phyloP scores from a whole-genome alignment of 2,113 vertebrate species.

The Caranx ignobilis region DNA sequence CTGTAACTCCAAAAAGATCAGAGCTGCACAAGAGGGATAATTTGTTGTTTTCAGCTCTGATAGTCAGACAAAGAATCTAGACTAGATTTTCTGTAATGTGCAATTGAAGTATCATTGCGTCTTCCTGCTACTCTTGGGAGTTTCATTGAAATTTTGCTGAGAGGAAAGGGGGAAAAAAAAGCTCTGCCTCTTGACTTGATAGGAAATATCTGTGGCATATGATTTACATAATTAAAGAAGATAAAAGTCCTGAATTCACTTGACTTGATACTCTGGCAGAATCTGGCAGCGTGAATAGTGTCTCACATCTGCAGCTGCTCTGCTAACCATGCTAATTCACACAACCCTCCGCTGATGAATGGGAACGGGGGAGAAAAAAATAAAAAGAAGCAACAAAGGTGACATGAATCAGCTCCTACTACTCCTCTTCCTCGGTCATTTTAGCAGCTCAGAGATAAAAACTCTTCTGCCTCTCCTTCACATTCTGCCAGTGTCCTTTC shows the following conservation, averaged over 20 bases:
- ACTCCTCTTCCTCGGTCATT: slow-evolving; percentile 47
- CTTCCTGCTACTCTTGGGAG: slow-evolving; percentile 33
- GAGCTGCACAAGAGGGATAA: not conserved
- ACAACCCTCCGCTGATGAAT: slow-evolving; percentile 68
- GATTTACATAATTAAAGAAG: slow-evolving; percentile 82
- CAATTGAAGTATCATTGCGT: slow-evolving; percentile 51
- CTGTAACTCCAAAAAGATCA: not conserved
- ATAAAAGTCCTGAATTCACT: slow-evolving; percentile 79
- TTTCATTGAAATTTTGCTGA: slow-evolving; percentile 55
- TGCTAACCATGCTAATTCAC: slow-evolving; percentile 71
- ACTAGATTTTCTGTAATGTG: slow-evolving; percentile 33
- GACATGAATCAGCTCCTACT: slow-evolving; percentile 60
- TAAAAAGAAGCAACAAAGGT: slow-evolving; percentile 48
- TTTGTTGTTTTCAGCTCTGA: slow-evolving; percentile 4
- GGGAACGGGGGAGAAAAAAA: slow-evolving; percentile 1
- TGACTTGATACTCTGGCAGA: slow-evolving; percentile 63
- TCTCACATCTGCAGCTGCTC: slow-evolving; percentile 71
- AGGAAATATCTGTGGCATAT: slow-evolving; percentile 76
- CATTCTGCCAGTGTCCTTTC: slow-evolving; percentile 51
- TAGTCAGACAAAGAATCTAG: slow-evolving; percentile 26
- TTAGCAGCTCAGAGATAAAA: slow-evolving; percentile 50
- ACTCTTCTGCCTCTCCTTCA: slow-evolving; percentile 29
- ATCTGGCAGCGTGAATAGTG: slow-evolving; percentile 55
- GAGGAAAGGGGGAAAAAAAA: slow-evolving; percentile 48
- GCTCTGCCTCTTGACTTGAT: slow-evolving; percentile 56